Evolutionary conservation across 2,113 vertebrate genomes (phyloP).

Genomic region (Edolisoma coerulescens): DNA sequence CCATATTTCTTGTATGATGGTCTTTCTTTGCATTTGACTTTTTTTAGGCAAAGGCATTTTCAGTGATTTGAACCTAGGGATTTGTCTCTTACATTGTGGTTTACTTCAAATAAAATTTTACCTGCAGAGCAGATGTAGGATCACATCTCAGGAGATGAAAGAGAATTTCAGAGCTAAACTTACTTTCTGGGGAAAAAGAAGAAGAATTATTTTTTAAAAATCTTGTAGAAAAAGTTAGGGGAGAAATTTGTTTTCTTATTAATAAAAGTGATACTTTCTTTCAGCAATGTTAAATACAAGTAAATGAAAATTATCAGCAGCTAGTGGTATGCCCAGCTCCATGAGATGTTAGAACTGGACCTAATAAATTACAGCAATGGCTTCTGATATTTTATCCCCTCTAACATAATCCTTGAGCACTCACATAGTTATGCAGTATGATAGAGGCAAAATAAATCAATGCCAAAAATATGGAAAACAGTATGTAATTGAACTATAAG

Average conservation of each 20-base stretch:
- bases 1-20: neutral
- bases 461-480: neutral
- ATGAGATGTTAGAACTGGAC: neutral
- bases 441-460: neutral
- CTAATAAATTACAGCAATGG: neutral
- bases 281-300: neutral
- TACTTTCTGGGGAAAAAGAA: neutral
- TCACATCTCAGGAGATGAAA: slow-evolving; percentile 40
- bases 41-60: slow-evolving; percentile 16
- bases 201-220: neutral
- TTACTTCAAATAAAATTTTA: slow-evolving; percentile 34
- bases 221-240: neutral
- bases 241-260: slow-evolving; percentile 5
- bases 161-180: slow-evolving; percentile 14
- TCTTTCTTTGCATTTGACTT: neutral
- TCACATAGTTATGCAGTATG: neutral
- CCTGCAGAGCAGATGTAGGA: neutral
- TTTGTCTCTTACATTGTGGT: slow-evolving; percentile 8
- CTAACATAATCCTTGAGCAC: neutral
- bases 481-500: neutral
- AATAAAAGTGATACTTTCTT: slow-evolving; percentile 3
- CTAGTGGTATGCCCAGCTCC: neutral
- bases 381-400: neutral
- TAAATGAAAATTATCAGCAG: slow-evolving; percentile 25
- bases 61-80: neutral